phyloP scores from a whole-genome alignment of 2,797 vertebrate species.

The Microctenopoma lineatum region DNA sequence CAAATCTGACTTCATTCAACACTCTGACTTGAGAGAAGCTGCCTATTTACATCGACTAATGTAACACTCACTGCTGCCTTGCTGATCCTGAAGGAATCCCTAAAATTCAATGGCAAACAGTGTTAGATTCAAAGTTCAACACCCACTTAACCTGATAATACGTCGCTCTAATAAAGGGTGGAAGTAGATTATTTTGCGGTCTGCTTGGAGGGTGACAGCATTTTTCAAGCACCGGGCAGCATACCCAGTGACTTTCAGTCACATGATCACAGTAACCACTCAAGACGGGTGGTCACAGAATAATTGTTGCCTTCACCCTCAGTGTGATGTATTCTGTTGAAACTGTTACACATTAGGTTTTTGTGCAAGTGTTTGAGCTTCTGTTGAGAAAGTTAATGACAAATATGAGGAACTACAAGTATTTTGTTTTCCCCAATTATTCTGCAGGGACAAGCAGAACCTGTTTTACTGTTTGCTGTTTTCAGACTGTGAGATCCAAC shows the following conservation, averaged over 20 bases:
- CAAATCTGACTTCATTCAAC: background rate
- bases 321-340: background rate
- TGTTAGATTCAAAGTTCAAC: constrained; percentile 14
- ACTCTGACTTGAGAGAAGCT: background rate
- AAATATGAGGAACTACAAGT: too few relatives aligned
- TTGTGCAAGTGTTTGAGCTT: background rate
- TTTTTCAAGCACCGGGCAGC: constrained; percentile 4
- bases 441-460: background rate
- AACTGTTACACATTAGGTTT: background rate
- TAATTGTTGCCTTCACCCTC: background rate
- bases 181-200: constrained; percentile 22
- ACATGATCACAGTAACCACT: background rate
- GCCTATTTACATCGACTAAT: constrained; percentile 10
- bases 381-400: background rate
- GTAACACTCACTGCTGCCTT: background rate
- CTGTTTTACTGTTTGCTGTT: too few relatives aligned
- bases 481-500: background rate
- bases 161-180: constrained; percentile 17
- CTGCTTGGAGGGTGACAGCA: background rate
- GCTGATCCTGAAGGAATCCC: constrained; percentile 7
- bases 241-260: constrained; percentile 1
- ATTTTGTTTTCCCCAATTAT: background rate
- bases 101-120: constrained; percentile 10
- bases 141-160: background rate
- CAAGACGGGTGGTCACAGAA: background rate